These are phyloP conservation scores for Cephalopholis sonnerati DNA, from an alignment of 2,113 vertebrate genomes.

Conservation along the genomic window DNA sequence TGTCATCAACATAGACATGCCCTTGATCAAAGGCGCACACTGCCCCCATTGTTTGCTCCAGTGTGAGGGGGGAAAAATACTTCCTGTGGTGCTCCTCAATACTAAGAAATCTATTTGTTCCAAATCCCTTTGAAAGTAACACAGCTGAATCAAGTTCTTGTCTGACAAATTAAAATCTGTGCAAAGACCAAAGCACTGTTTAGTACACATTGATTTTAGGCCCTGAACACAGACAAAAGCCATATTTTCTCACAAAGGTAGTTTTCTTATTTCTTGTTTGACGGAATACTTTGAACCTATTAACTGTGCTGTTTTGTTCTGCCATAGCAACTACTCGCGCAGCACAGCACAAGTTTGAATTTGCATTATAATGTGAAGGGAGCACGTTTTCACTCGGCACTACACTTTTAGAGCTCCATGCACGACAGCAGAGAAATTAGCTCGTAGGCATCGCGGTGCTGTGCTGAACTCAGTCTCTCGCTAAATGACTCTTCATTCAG, in stretches of 20 bases:
- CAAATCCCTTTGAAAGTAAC: conserved; percentile 67
- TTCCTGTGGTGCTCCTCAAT: conserved; percentile 46
- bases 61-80: conserved; percentile 22
- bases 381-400: conserved; percentile 31
- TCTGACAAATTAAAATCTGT: conserved; percentile 70
- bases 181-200: conserved; percentile 74
- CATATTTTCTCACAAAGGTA: conserved; percentile 62
- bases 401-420: conserved; percentile 37
- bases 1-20: conserved; percentile 71
- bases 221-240: conserved; percentile 56
- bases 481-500: conserved; percentile 82
- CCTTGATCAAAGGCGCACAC: conserved; percentile 74
- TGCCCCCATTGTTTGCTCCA: conserved; percentile 62
- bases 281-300: conserved; percentile 63
- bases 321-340: conserved; percentile 52
- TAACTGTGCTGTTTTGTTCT: conserved; percentile 60
- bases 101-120: conserved; percentile 56
- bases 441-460: conserved; percentile 66
- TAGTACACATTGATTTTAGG: conserved; percentile 64
- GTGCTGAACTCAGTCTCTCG: conserved; percentile 66
- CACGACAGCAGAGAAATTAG: conserved; percentile 58
- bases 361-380: conserved; percentile 62
- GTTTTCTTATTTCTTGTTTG: conserved; percentile 49
- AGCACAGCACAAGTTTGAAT: conserved; percentile 55
- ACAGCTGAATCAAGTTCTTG: conserved; percentile 62